A percentile compares a stretch with the other conserved stretches of the same genome.
phyloP scores from a whole-genome alignment of 2,888 invertebrate genomes.

The Apamea crenata region DNA sequence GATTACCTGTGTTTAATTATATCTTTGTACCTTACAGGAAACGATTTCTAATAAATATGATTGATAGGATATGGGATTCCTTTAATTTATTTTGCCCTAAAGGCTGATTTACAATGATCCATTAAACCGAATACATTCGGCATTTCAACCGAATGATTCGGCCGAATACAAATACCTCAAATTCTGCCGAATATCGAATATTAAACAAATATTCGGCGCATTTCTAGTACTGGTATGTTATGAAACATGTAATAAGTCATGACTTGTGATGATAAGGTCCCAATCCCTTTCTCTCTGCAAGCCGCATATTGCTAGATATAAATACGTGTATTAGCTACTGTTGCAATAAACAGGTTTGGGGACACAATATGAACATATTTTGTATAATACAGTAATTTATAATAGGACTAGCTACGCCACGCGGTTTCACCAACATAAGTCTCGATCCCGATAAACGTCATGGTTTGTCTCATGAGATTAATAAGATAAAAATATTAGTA shows the following conservation, averaged over 20 bases:
- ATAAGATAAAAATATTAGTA: too few species aligned
- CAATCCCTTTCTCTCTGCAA: slow-evolving; percentile 7
- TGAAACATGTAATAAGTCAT: background rate
- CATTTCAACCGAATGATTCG: too few species aligned
- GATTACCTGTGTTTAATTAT: too few species aligned
- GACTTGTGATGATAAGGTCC: slow-evolving; percentile 18
- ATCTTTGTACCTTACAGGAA: too few species aligned
- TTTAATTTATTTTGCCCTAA: too few species aligned
- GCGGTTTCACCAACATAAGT: background rate
- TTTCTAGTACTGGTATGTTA: background rate
- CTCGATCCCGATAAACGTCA: background rate
- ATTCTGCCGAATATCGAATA: too few species aligned
- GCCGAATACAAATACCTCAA: too few species aligned
- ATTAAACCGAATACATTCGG: too few species aligned
- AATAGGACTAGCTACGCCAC: background rate
- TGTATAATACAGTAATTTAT: background rate
- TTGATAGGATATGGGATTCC: too few species aligned
- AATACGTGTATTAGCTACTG: slow-evolving; percentile 22
- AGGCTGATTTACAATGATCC: too few species aligned
- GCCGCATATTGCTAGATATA: slow-evolving; percentile 26
- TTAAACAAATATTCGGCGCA: too few species aligned
- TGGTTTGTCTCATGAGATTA: background rate
- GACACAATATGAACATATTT: slow-evolving; percentile 3
- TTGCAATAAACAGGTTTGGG: slow-evolving; percentile 10
- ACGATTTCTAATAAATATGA: too few species aligned